Base-by-base conservation (phyloP, 2,888 invertebrate genomes). In the Belgica antarctica region DNA sequence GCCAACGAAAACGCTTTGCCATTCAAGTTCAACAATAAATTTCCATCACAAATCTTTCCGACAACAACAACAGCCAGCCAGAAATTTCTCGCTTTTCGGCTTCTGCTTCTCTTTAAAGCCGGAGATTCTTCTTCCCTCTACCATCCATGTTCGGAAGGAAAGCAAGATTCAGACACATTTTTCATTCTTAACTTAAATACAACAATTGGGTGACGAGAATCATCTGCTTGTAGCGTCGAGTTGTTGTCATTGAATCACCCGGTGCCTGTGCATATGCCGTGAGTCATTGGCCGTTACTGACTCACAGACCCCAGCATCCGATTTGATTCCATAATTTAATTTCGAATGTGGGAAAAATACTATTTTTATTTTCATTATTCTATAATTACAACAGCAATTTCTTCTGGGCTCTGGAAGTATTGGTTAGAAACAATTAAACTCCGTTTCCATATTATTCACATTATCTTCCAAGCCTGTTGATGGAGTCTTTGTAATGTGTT, bases 271-370 rank as follows among this genome's bases (percentile, higher is more conserved):
- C 34, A 34, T 7, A 34, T 34, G 7, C 7, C 7, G 34, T 34
- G 7, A 34, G 7, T 34, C 34, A 34, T 12, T 8, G 12, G 34
- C 34, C 34, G 34, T 7, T 12, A 34, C 34, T 52, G 52, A 52
- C 17, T 17, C 52, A n/a, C 41, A 57, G 19, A 36, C 8, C 36
- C 41, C 31, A 8, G 22, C 47, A 25, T 47, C 27, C 41, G 36
- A 57, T 59, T 46, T n/a, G 57, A 31, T 66, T 66, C 57, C 68
- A 52, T 68, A 57, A 68, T 31, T 68, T 47, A 68, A 46, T 68
- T 66, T 68, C 68, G 22, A 68, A 68, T 68, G 68, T 68, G 68
- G 68, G 68, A 68, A 68, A 68, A 68, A 68, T 52, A n/a, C 52
- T 68, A 52, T 57, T 57, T 66, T 66, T 47, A 24, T 31, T 17